Percentiles rank a stretch among this genome's conserved stretches.
phyloP scores from a whole-genome alignment of 2,888 invertebrate species.

The Nephrotoma flavescens region DNA sequence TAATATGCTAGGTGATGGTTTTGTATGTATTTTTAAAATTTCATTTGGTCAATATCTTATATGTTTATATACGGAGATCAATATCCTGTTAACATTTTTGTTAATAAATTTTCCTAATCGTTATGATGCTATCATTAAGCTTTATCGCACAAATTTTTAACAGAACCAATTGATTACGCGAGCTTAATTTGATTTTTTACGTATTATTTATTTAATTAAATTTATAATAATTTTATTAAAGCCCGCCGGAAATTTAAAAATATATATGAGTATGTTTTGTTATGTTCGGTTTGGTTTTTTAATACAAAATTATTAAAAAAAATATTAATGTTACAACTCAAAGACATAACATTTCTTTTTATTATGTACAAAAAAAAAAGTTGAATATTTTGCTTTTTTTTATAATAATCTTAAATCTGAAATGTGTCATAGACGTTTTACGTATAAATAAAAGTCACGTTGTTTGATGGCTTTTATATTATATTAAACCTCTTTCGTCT shows the following conservation, averaged over 20 bases:
- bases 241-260: background rate
- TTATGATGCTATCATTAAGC: background rate
- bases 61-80: background rate
- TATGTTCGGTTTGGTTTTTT: background rate
- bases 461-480: background rate
- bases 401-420: background rate
- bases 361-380: background rate
- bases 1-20: background rate
- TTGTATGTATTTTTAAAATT: background rate
- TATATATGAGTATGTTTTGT: background rate
- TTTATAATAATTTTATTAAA: background rate
- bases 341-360: background rate
- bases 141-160: background rate
- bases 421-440: background rate
- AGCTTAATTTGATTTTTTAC: background rate
- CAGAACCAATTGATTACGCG: background rate
- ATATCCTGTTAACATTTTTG: background rate
- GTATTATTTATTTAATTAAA: background rate
- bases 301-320: background rate
- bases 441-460: background rate
- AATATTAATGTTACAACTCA: background rate
- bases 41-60: background rate
- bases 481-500: background rate
- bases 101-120: background rate
- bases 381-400: background rate